Evolutionary conservation across 2,888 invertebrate species (phyloP).

Genomic region (Lepidonotus clava): DNA sequence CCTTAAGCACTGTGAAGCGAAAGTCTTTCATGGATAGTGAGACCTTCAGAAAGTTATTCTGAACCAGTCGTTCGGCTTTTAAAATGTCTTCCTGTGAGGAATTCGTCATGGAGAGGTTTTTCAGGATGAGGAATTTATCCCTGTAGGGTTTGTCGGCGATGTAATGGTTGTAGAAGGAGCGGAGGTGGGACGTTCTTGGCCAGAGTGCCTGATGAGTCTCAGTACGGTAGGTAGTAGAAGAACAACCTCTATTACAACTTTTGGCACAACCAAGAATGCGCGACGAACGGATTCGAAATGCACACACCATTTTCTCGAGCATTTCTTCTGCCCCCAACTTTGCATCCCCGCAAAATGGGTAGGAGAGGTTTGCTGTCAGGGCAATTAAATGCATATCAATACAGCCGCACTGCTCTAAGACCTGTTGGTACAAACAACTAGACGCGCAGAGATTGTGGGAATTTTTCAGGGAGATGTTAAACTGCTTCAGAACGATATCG

Average conservation of each 20-base stretch:
- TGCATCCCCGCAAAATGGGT: not conserved
- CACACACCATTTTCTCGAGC: not conserved
- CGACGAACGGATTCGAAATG: not conserved
- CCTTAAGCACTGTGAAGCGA: not conserved
- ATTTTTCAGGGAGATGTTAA: not conserved
- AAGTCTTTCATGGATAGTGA: not conserved
- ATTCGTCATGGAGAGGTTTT: not conserved
- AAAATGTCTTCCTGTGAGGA: not conserved
- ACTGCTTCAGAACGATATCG: not conserved
- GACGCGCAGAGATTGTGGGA: not conserved
- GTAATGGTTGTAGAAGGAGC: conserved; percentile 16
- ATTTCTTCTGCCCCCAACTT: not conserved
- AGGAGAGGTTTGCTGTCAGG: not conserved
- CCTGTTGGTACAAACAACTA: not conserved
- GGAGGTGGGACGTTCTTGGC: not conserved
- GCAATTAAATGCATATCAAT: not conserved
- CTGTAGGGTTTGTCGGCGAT: conserved; percentile 4
- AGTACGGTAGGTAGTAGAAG: not conserved
- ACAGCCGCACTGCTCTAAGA: not conserved
- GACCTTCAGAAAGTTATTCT: conserved; percentile 13
- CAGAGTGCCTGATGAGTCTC: not conserved
- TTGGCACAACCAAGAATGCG: not conserved
- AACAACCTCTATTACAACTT: not conserved
- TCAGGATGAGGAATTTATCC: not conserved
- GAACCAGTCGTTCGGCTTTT: not conserved